Percentiles rank a stretch among this genome's conserved stretches.
These are phyloP conservation scores for Quadroppia sp. DNA, from an alignment of 2,888 invertebrate species.

Conservation along the genomic window DNA sequence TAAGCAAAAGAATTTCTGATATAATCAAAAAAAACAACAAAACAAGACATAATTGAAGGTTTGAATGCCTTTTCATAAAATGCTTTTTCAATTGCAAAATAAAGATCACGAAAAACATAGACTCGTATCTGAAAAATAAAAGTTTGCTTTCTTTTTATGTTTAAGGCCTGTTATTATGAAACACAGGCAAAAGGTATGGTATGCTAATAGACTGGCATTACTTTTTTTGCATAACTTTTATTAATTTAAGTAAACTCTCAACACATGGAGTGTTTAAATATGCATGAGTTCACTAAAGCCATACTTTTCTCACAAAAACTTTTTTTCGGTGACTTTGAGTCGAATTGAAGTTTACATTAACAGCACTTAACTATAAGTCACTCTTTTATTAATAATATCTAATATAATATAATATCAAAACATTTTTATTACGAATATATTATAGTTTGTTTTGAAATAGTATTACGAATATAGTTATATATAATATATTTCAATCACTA, in stretches of 20 bases:
- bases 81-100: too few relatives aligned
- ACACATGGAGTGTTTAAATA: slow-evolving; percentile 8
- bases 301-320: not conserved
- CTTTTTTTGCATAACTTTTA: not conserved
- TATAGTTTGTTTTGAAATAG: not conserved
- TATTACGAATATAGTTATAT: not conserved
- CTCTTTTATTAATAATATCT: slow-evolving; percentile 27
- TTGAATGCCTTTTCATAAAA: too few relatives aligned
- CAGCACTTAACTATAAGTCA: slow-evolving; percentile 1
- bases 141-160: not conserved
- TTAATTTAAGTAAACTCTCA: slow-evolving; percentile 11
- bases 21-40: too few relatives aligned
- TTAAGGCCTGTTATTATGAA: not conserved
- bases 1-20: too few relatives aligned
- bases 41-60: too few relatives aligned
- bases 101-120: not conserved
- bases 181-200: not conserved
- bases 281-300: slow-evolving; percentile 4
- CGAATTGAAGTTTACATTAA: slow-evolving; percentile 15
- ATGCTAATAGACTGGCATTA: not conserved
- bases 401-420: slow-evolving; percentile 5
- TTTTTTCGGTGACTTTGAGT: not conserved
- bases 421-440: slow-evolving; percentile 3
- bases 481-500: too few relatives aligned
- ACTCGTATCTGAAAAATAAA: not conserved